Evolutionary conservation across 2,888 invertebrate species (phyloP).

Genomic region (Octodonta nipae): DNA sequence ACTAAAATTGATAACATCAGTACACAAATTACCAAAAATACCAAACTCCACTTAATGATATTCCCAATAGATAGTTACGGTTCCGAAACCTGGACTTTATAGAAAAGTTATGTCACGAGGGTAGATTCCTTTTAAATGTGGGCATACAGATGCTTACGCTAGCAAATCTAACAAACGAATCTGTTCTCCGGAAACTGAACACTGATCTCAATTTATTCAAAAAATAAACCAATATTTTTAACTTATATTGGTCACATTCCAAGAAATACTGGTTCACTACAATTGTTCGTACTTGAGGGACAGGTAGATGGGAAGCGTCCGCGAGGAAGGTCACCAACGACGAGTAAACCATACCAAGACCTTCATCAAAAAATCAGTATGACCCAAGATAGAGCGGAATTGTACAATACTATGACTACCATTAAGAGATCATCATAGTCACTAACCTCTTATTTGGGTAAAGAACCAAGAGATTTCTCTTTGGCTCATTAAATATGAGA

Average conservation of each 20-base stretch:
- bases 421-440: constrained; percentile 1
- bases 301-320: not conserved
- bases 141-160: constrained; percentile 1
- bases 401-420: not conserved
- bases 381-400: constrained; percentile 1
- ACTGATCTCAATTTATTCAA: not conserved
- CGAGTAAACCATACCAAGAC: constrained; percentile 1
- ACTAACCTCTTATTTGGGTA: not conserved
- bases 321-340: constrained; percentile 1
- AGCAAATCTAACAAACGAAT: not conserved
- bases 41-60: not conserved
- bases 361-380: not conserved
- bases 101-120: not conserved
- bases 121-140: constrained; percentile 1
- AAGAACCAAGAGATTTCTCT: no score
- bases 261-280: not conserved
- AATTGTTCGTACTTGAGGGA: constrained; percentile 1
- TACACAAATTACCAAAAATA: constrained; percentile 1
- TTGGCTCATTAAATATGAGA: no score
- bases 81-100: not conserved
- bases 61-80: not conserved
- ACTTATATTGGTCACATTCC: constrained; percentile 1
- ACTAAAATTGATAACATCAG: no score
- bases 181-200: constrained; percentile 1
- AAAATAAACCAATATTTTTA: constrained; percentile 1